Evolutionary conservation across 2,113 vertebrate species (phyloP), one percentile per base, ranked within the genome.

Genomic region (Urocynchramus pylzowi): DNA sequence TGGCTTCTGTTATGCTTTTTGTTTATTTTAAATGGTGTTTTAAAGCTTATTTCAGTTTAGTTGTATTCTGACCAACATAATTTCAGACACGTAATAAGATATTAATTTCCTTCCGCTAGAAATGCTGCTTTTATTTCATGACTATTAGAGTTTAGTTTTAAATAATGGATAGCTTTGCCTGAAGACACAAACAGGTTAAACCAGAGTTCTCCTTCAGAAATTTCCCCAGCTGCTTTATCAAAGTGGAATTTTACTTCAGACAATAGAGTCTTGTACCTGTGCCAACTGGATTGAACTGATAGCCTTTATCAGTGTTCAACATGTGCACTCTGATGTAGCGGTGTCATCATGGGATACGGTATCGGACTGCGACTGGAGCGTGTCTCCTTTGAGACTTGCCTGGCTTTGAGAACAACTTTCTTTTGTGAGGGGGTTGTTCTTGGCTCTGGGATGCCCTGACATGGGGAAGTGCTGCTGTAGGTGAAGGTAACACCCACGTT

Each of bases 211-310:
- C 57, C 73, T 82, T 76, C 88, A 93, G 76, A 95, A 96, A 93
- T 56, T 81, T 95, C 22, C 59, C 31, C 65, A 71, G 86, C 69
- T 87, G 24, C 83, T 90, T 89, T 86, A 95, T 84, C 78, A 92
- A 78, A 95, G 75, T 52, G 47, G 67, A 86, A 60, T 82, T 93
- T 95, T 68, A 26, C 79, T 95, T 95, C 88, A 88, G 82, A 81
- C 78, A 89, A 69, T 56, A 5, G 8, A 56, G 41, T 16, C 50
- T 85, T 80, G 71, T 94, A 79, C n/a, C 56, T 28, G 22, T 4
- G 5, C 77, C 84, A 78, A 1, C n/a, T 87, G 93, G 67, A 79
- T 90, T 93, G 75, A 90, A 50, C 61, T 82, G 87, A 93, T 94
- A 79, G 22, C 28, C 60, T 95, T 89, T 91, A 95, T 95, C 93